Percentiles rank a stretch among this genome's conserved stretches.
Evolutionary conservation across 1,140 invertebrate species (phyloP).

Genomic region (Coptotermes formosanus): DNA sequence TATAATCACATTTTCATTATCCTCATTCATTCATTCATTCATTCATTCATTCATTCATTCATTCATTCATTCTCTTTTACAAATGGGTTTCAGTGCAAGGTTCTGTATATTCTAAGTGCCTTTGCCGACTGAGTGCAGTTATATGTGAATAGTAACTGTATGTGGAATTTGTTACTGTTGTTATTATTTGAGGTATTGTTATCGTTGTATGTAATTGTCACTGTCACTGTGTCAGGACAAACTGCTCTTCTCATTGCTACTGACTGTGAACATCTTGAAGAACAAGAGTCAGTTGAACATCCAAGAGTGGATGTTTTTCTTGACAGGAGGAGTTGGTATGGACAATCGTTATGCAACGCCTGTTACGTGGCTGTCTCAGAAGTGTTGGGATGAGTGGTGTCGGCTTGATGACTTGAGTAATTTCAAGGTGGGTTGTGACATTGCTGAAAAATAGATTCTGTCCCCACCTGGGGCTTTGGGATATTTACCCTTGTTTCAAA

Average conservation of each 20-base stretch:
- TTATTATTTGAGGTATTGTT: too few relatives aligned
- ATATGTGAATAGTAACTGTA: too few relatives aligned
- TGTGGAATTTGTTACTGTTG: too few relatives aligned
- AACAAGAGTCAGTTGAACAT: constrained; percentile 65
- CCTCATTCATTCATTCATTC: too few relatives aligned
- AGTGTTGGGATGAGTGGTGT: constrained; percentile 84
- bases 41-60: too few relatives aligned
- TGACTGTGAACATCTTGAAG: constrained; percentile 80
- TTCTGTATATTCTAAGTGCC: too few relatives aligned
- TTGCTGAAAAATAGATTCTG: not conserved
- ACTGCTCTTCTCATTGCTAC: constrained; percentile 83
- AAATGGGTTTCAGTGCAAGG: too few relatives aligned
- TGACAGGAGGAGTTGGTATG: constrained; percentile 82
- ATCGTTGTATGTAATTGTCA: too few relatives aligned
- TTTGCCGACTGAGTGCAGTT: too few relatives aligned
- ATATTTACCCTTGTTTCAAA: not conserved
- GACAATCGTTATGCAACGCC: constrained; percentile 76
- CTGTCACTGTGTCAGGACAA: constrained; percentile 63
- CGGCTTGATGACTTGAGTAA: constrained; percentile 58
- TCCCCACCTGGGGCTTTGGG: not conserved
- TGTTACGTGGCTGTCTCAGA: constrained; percentile 65
- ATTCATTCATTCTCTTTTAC: too few relatives aligned
- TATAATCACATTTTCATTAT: too few relatives aligned
- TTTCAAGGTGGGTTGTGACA: constrained; percentile 21
- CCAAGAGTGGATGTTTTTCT: constrained; percentile 81